Conservation (phyloP, 2,797 vertebrate species). For the Crenichthys baileyi region DNA sequence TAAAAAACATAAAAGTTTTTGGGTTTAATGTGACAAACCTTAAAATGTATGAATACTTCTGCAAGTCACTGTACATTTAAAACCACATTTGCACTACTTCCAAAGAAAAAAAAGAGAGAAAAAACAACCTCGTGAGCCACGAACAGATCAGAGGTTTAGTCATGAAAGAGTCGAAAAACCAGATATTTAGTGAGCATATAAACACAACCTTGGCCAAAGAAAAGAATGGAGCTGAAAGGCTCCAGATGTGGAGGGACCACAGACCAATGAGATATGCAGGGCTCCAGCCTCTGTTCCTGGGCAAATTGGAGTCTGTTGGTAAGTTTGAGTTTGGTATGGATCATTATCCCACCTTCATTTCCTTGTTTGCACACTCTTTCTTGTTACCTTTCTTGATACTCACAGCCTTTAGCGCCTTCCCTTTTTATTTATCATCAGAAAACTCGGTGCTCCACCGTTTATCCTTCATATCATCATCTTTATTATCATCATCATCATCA, state of each 20-base stretch:
- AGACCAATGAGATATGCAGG: conserved; percentile 52
- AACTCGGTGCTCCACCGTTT: neutral
- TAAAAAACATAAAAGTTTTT: neutral
- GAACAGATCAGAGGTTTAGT: conserved; percentile 63
- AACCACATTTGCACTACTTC: conserved; percentile 36
- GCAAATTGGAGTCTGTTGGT: conserved; percentile 47
- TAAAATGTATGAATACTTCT: neutral
- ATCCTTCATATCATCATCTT: conserved; percentile 32
- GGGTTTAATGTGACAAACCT: neutral
- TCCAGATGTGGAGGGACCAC: conserved; percentile 65
- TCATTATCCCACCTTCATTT: conserved; percentile 35
- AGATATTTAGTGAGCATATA: conserved; percentile 63
- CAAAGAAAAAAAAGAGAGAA: conserved; percentile 25
- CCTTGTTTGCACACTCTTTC: conserved; percentile 7
- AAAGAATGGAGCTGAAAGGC: conserved; percentile 54
- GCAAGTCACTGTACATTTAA: neutral
- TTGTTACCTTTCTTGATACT: neutral
- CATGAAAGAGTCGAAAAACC: conserved; percentile 64
- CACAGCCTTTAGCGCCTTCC: conserved; percentile 27
- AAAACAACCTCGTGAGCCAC: conserved; percentile 34
- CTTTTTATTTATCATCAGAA: neutral
- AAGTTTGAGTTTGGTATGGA: conserved; percentile 32
- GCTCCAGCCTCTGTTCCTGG: conserved; percentile 51
- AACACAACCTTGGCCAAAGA: conserved; percentile 61
- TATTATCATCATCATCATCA: conserved; percentile 57